Conservation (phyloP, 2,888 invertebrate species). For the Drosophila nigricruria region DNA sequence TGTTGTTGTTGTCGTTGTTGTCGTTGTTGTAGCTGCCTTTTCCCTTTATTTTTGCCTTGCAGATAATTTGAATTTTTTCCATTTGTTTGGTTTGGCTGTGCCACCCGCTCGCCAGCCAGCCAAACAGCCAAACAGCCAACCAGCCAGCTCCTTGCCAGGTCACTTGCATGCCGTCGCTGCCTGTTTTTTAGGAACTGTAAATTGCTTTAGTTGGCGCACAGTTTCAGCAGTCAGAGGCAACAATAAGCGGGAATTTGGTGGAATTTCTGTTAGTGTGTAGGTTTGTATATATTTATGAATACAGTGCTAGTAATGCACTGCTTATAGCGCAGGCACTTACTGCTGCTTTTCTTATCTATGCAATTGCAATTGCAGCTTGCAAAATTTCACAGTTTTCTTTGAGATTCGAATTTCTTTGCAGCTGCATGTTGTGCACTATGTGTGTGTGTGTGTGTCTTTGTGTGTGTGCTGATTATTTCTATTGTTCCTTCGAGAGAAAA, state of each 20-base stretch:
- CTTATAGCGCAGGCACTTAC: conserved; percentile 37
- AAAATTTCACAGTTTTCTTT: conserved; percentile 34
- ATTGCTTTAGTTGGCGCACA: conserved; percentile 77
- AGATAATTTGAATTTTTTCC: conserved; percentile 78
- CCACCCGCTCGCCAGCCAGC: conserved; percentile 5
- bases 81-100: conserved; percentile 72
- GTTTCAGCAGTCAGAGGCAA: conserved; percentile 52
- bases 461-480: conserved; percentile 33
- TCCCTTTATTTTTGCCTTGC: conserved; percentile 55
- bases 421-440: conserved; percentile 10
- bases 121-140: neutral
- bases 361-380: conserved; percentile 40
- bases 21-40: conserved; percentile 17
- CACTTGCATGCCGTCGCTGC: conserved; percentile 68
- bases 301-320: conserved; percentile 51
- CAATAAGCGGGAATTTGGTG: conserved; percentile 37
- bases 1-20: conserved; percentile 13
- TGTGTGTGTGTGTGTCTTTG: neutral
- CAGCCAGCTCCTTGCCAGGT: conserved; percentile 56
- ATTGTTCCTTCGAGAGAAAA: conserved; percentile 15
- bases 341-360: conserved; percentile 48
- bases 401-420: conserved; percentile 16
- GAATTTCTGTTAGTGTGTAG: conserved; percentile 2
- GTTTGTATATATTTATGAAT: conserved; percentile 55
- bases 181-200: conserved; percentile 75